Conservation (phyloP, 2,888 invertebrate genomes). For the Aphodius granarius region DNA sequence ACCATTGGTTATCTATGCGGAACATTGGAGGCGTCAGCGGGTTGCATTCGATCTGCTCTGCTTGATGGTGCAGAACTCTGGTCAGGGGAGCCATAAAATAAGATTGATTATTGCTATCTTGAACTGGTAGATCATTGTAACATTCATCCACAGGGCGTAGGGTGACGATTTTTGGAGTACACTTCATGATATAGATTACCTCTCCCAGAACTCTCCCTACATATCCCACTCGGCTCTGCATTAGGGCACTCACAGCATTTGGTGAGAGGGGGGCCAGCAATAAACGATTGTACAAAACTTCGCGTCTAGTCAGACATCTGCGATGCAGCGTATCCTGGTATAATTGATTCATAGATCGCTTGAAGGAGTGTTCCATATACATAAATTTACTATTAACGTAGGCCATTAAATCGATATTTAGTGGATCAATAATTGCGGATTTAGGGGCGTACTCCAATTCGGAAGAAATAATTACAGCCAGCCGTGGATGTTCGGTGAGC, state of each 20-base stretch:
- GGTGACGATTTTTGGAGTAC: slow-evolving; percentile 32
- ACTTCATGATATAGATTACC: slow-evolving; percentile 39
- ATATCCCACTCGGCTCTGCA: slow-evolving; percentile 38
- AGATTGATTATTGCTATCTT: no score
- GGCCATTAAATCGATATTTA: neutral
- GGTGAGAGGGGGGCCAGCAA: slow-evolving; percentile 34
- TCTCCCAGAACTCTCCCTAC: slow-evolving; percentile 38
- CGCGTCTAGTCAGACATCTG: slow-evolving; percentile 36
- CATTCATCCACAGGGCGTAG: slow-evolving; percentile 31
- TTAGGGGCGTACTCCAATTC: no score
- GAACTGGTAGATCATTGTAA: slow-evolving; percentile 37
- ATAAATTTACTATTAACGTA: neutral
- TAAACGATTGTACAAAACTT: slow-evolving; percentile 37
- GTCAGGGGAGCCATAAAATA: slow-evolving; percentile 35
- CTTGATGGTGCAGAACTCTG: slow-evolving; percentile 28
- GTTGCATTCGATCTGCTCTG: slow-evolving; percentile 30
- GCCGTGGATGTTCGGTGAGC: no score
- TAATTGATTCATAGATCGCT: no score
- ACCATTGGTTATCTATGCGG: slow-evolving; percentile 28
- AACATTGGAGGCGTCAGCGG: slow-evolving; percentile 31
- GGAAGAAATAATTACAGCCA: no score
- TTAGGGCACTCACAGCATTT: slow-evolving; percentile 34
- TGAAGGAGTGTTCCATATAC: neutral
- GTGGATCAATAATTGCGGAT: no score
- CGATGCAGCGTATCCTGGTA: neutral